Percentiles rank a stretch among this genome's conserved stretches.
phyloP scores from a whole-genome alignment of 2,888 invertebrate species.

The Andrena chrysosceles region DNA sequence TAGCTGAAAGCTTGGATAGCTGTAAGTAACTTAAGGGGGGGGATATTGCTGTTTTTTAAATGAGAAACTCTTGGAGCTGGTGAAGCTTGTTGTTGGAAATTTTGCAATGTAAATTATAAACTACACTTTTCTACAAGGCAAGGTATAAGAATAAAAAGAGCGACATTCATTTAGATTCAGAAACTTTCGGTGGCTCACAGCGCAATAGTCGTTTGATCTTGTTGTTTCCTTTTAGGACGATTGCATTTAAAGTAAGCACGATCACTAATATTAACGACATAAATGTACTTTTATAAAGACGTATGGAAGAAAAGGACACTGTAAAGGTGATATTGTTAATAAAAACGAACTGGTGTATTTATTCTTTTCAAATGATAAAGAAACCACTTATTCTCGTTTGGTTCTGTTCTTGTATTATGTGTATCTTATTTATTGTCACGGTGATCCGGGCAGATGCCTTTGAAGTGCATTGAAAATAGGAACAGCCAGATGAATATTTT shows the following conservation, averaged over 20 bases:
- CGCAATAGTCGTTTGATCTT: slow-evolving; percentile 13
- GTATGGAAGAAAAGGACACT: slow-evolving; percentile 38
- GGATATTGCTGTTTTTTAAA: not conserved
- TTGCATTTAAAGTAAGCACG: slow-evolving; percentile 32
- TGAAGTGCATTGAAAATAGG: slow-evolving; percentile 63
- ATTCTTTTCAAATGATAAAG: not conserved
- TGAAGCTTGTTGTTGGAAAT: slow-evolving; percentile 8
- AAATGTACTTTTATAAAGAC: slow-evolving; percentile 53
- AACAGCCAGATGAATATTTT: slow-evolving; percentile 6
- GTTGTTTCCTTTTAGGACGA: slow-evolving; percentile 7
- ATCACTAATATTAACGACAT: slow-evolving; percentile 36
- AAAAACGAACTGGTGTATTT: slow-evolving; percentile 50
- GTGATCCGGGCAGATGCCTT: slow-evolving; percentile 38
- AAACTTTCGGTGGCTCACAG: not conserved
- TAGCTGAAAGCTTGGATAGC: slow-evolving; percentile 2
- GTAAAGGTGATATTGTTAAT: slow-evolving; percentile 58
- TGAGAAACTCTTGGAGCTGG: not conserved
- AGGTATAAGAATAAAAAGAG: not conserved
- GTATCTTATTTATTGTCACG: not conserved
- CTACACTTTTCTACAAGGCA: slow-evolving; percentile 31
- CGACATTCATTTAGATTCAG: slow-evolving; percentile 17
- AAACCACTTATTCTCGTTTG: not conserved
- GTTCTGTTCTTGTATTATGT: not conserved
- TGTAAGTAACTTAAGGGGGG: slow-evolving; percentile 11
- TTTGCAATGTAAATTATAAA: slow-evolving; percentile 21